phyloP scores from a whole-genome alignment of 2,797 vertebrate genomes.

The Betta splendens region DNA sequence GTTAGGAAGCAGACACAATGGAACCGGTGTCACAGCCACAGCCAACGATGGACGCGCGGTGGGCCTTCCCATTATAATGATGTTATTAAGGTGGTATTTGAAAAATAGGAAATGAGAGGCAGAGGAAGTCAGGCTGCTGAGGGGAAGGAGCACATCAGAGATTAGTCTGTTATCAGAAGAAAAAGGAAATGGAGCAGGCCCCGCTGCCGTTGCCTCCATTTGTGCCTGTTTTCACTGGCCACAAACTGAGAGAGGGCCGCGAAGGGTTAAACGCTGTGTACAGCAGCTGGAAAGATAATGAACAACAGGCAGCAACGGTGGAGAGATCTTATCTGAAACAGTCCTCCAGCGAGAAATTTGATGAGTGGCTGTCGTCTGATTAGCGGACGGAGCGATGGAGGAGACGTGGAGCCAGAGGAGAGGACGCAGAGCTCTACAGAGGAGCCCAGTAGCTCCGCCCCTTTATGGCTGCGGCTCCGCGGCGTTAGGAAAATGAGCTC shows the following conservation, averaged over 20 bases:
- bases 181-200: conserved; percentile 68
- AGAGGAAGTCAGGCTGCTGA: conserved; percentile 31
- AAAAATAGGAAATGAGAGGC: conserved; percentile 16
- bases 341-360: conserved; percentile 13
- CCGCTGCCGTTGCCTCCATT: conserved; percentile 45
- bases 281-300: conserved; percentile 15
- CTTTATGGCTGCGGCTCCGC: conserved; percentile 30
- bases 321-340: conserved; percentile 2
- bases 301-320: neutral
- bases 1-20: conserved; percentile 31
- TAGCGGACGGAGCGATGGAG: conserved; percentile 31
- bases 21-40: neutral
- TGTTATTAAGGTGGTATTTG: conserved; percentile 12
- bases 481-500: conserved; percentile 70
- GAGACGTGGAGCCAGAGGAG: conserved; percentile 51
- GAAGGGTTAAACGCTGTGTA: neutral
- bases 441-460: conserved; percentile 60
- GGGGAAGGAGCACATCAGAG: conserved; percentile 35
- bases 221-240: conserved; percentile 73
- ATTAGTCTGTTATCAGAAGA: conserved; percentile 51
- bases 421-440: conserved; percentile 52
- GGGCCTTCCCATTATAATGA: conserved; percentile 28
- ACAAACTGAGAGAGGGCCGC: conserved; percentile 19
- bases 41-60: neutral
- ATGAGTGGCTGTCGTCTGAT: conserved; percentile 31